Base-by-base conservation (phyloP, 2,888 invertebrate species). In the Drosophila nr. perissopoda region DNA sequence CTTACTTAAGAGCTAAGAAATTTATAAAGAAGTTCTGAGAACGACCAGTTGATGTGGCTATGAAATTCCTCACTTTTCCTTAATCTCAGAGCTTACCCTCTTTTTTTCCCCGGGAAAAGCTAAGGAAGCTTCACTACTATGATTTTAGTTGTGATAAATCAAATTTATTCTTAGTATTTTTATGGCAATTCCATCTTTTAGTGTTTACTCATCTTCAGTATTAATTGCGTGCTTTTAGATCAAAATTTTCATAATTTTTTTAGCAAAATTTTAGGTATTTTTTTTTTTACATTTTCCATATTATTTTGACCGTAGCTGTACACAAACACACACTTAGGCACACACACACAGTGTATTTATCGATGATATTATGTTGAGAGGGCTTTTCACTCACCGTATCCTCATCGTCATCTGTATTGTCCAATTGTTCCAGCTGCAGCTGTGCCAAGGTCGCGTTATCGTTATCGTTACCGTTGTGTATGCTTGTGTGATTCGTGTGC, bases 331-430 rank as follows among this genome's bases (percentile, higher is more conserved):
- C 10, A 31, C 31, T 10, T 1, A 10, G 31, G 0, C 4, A 10
- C n/a, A 40, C 10, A 42, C 11, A 21, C 42, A 6, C 42, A 21
- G 21, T 21, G 42, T 21, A 11, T 42, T 42, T 46, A 16, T 21
- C 13, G 21, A 46, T 46, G 13, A 21, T 46, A 21, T 21, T 21
- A 21, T 46, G 16, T 46, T 21, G 0, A 21, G 42, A 5, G 11
- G 5, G 21, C 40, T 42, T 21, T 16, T 51, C 27, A 81, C 91
- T 88, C 27, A 88, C 92, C 58, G 91, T 91, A n/a, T 91, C 91
- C 70, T 92, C 92, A 58, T 91, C 91, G 29, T 83, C 86, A 53
- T 89, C 88, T 6, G 88, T 87, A 27, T 82, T 88, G n/a, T 87
- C 87, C 33, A 77, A 54, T 16, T 74, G 70, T 25, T 86, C 84